phyloP scores from a whole-genome alignment of 1,140 invertebrate genomes.

The Pygmarrhopalites habei region DNA sequence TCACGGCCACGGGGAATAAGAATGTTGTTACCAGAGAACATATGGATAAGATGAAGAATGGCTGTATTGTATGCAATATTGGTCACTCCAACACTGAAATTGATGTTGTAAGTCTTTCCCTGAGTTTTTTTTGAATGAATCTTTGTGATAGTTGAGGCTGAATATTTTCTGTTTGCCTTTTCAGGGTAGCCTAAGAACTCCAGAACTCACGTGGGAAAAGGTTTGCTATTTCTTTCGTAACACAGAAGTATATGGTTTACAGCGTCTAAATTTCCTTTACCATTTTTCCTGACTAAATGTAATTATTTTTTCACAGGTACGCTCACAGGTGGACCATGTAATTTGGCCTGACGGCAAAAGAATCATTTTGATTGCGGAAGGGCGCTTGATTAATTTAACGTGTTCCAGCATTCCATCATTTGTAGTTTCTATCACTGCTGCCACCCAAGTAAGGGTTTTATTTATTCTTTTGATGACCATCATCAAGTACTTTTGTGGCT shows the following conservation, averaged over 20 bases:
- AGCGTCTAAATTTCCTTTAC: too few relatives aligned
- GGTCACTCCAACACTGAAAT: constrained; percentile 97
- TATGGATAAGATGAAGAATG: constrained; percentile 96
- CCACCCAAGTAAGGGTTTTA: constrained; percentile 67
- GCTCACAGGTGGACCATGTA: constrained; percentile 95
- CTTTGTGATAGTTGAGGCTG: too few relatives aligned
- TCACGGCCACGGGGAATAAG: constrained; percentile 86
- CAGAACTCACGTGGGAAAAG: constrained; percentile 93
- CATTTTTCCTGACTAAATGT: too few relatives aligned
- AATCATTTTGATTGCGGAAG: constrained; percentile 88
- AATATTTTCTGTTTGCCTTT: constrained; percentile 33
- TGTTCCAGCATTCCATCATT: constrained; percentile 96
- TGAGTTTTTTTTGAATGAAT: too few relatives aligned
- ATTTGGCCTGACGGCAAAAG: constrained; percentile 91
- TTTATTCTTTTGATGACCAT: neutral
- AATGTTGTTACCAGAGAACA: constrained; percentile 90
- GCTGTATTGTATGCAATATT: constrained; percentile 96
- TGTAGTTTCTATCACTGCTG: constrained; percentile 90
- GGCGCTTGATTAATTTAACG: constrained; percentile 88
- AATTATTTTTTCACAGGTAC: too few relatives aligned
- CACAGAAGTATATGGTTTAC: too few relatives aligned
- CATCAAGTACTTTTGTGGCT: neutral
- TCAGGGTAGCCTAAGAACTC: constrained; percentile 82
- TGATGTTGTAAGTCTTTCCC: constrained; percentile 85
- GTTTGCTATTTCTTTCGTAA: constrained; percentile 52